Evolutionary conservation across 2,113 vertebrate genomes (phyloP).

Genomic region (Elachura formosa): DNA sequence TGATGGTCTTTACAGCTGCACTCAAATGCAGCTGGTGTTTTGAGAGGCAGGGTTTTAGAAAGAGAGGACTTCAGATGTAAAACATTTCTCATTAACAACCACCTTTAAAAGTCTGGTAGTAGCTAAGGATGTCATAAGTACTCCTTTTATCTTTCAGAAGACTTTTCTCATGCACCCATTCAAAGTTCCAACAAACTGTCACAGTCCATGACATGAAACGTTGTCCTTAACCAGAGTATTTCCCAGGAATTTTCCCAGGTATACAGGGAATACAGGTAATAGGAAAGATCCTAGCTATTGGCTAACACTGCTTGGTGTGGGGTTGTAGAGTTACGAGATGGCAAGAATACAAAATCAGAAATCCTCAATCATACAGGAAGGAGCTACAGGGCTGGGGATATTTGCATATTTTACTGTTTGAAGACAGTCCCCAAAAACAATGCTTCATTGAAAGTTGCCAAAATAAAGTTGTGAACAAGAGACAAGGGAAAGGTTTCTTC

Average conservation of each 20-base stretch:
- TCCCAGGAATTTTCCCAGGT: background rate
- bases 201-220: background rate
- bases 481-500: background rate
- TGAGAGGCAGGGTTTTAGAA: background rate
- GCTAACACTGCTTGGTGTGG: background rate
- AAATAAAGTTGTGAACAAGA: background rate
- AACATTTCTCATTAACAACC: background rate
- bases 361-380: background rate
- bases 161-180: background rate
- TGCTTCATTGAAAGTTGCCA: background rate
- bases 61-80: background rate
- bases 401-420: background rate
- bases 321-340: background rate
- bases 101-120: background rate
- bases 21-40: background rate
- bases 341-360: background rate
- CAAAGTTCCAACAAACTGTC: background rate
- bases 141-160: background rate
- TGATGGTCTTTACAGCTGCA: background rate
- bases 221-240: background rate
- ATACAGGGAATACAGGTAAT: background rate
- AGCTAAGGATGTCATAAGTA: background rate
- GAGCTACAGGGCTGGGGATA: background rate
- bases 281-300: background rate
- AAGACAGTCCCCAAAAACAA: background rate